Base-by-base conservation (phyloP, 2,113 vertebrate genomes). In the Uropsilus gracilis region DNA sequence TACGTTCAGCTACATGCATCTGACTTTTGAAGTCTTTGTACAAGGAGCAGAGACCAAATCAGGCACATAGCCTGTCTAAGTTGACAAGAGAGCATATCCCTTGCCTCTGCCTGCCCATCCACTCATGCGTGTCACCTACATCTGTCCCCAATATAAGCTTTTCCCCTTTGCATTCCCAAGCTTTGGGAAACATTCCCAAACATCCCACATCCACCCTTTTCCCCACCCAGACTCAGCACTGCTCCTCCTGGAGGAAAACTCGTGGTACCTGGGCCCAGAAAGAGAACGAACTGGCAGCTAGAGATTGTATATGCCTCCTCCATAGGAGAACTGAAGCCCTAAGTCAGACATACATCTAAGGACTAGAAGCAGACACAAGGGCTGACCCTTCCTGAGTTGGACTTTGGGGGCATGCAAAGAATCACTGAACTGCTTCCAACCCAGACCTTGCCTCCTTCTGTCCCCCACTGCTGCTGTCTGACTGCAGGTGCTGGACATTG, bases 401-500 rank as follows among this genome's bases (percentile, higher is more conserved):
- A 57, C 37, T 30, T 50, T n/a, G 4, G 50, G 44, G 32, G 80
- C 50, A 26, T 61, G 30, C 22, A 11, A 93, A 28, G 34, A 8
- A 28, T 81, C 64, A 57, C 14, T 72, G 61, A 72, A 68, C 64
- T 57, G 34, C 28, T 28, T 48, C 32, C 39, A 85, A 3, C 44
- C 32, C 81, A 96, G 94, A 34, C 30, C 73, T 96, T 26, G 93
- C 30, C 9, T 50, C 16, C 14, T 81, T 61, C 50, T 90, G 39
- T n/a, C 20, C 64, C 37, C 66, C 73, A 63, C 46, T 90, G 39
- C 57, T 75, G 42, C 59, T 77, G 59, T n/a, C 76, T 1, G 16
- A 37, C 20, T 89, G 0, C 96, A 99, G 99, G 98, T 99, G 83
- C 98, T 99, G 96, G 98, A 99, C 89, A 99, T 99, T 4, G 50